These are phyloP conservation scores for Monopis laevigella DNA, from an alignment of 2,888 invertebrate species.

Conservation along the genomic window DNA sequence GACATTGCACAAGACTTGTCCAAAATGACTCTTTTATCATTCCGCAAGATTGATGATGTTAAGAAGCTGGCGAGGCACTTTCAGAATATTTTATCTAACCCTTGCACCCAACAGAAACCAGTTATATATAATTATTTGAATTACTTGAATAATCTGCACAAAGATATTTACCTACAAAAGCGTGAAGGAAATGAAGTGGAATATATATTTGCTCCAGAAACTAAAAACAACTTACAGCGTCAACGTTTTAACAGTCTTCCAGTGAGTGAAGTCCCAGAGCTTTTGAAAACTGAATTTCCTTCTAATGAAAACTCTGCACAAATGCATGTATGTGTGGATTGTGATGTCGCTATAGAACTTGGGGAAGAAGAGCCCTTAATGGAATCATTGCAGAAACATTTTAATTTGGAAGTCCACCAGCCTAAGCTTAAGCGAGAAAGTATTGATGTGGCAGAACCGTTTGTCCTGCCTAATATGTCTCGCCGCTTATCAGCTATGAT, in stretches of 20 bases:
- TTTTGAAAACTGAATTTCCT: constrained; percentile 45
- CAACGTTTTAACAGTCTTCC: constrained; percentile 58
- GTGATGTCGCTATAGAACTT: constrained; percentile 49
- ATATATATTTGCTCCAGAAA: constrained; percentile 57
- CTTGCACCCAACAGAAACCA: constrained; percentile 35
- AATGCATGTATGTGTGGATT: constrained; percentile 57
- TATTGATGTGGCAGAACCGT: constrained; percentile 52
- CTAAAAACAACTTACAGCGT: constrained; percentile 49
- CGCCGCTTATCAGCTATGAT: constrained; percentile 47
- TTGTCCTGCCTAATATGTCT: constrained; percentile 52
- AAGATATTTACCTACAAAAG: constrained; percentile 38
- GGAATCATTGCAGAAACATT: constrained; percentile 56
- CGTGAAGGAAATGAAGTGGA: constrained; percentile 52
- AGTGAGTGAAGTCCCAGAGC: constrained; percentile 52
- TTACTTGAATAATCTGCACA: constrained; percentile 41
- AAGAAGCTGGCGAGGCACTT: constrained; percentile 49
- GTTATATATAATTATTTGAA: constrained; percentile 36
- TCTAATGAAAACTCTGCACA: constrained; percentile 43
- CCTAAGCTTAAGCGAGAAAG: constrained; percentile 49
- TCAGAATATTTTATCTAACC: constrained; percentile 40
- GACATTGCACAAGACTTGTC: constrained; percentile 32
- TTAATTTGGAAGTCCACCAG: constrained; percentile 42
- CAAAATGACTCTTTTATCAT: constrained; percentile 44
- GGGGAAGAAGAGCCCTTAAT: constrained; percentile 53
- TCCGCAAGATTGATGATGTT: constrained; percentile 47